A percentile compares a stretch with the other conserved stretches of the same genome.
Evolutionary conservation across 2,113 vertebrate genomes (phyloP).

Genomic region (Litocranius walleri): DNA sequence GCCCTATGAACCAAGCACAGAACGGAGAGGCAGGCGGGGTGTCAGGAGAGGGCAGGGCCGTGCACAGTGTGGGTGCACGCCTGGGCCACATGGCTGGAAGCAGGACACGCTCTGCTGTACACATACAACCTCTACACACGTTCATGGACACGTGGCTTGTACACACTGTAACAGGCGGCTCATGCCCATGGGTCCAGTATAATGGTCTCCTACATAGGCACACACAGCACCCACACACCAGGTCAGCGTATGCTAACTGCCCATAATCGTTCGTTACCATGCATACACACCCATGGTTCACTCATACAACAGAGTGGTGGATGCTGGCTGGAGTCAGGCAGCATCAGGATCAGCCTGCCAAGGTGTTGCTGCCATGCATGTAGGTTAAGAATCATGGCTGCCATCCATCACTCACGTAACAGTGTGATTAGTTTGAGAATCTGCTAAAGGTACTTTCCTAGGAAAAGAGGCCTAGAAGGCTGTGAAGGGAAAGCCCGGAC

Average conservation of each 20-base stretch:
- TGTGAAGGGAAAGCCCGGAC: neutral
- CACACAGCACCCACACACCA: neutral
- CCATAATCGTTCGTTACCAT: neutral
- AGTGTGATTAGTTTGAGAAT: neutral
- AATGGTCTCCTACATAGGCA: neutral
- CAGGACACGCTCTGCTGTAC: neutral
- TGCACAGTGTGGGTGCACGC: neutral
- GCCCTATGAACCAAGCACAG: conserved; percentile 70
- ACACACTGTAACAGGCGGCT: neutral
- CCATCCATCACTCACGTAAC: neutral
- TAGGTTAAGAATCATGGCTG: neutral
- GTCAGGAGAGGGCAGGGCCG: neutral
- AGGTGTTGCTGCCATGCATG: neutral
- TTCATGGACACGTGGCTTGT: neutral
- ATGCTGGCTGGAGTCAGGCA: neutral
- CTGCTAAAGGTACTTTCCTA: neutral
- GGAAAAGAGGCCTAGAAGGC: neutral
- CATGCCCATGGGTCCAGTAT: neutral
- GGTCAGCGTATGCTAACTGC: neutral
- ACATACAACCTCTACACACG: neutral
- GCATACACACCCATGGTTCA: neutral
- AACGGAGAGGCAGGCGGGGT: neutral
- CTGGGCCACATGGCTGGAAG: too few species aligned
- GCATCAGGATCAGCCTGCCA: neutral
- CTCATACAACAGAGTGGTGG: neutral